Evolutionary conservation across 1,140 invertebrate genomes (phyloP), one percentile per base, ranked within the genome.

Genomic region (Cherax quadricarinatus): DNA sequence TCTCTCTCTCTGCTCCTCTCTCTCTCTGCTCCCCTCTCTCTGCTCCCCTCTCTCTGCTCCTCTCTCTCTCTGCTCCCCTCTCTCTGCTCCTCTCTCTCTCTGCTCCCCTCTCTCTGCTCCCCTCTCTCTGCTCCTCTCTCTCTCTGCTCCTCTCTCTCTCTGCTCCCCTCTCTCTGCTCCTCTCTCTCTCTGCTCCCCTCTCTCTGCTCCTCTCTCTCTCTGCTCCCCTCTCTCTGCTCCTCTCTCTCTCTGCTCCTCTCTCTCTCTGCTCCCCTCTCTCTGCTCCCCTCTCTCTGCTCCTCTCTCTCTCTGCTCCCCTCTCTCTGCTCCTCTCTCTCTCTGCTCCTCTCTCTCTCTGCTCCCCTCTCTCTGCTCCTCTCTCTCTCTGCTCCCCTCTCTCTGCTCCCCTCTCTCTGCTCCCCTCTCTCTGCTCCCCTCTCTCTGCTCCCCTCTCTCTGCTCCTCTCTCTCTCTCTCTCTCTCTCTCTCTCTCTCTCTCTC

Each of bases 391-490:
- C 16, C 30, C 16, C 30, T 41, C 30, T 41, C 30, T 41, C 30
- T 75, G 5, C 16, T 16, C 16, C 73, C 16, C 73, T 75, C 73
- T 16, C 73, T 75, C 73, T 75, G 5, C 16, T 16, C 16, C 73
- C 30, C 73, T 75, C 73, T 75, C 73, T 75, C 73, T 75, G 21
- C 16, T 16, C 16, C 73, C 16, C 73, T 75, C 73, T 16, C 73
- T 75, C 73, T 75, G 5, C 30, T 16, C 16, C 73, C 30, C 73
- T 75, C 73, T 75, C 73, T 75, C 73, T 75, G 5, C 16, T 16
- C 16, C 73, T 75, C 73, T 75, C 73, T 75, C 73, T 75, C 73
- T 75, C 73, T 75, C 73, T 75, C 73, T 75, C 73, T 75, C 73
- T 75, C 73, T 75, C 73, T 75, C 73, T 41, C 73, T 75, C 30